Conservation (phyloP, 2,888 invertebrate species). For the Hipparchia semele region DNA sequence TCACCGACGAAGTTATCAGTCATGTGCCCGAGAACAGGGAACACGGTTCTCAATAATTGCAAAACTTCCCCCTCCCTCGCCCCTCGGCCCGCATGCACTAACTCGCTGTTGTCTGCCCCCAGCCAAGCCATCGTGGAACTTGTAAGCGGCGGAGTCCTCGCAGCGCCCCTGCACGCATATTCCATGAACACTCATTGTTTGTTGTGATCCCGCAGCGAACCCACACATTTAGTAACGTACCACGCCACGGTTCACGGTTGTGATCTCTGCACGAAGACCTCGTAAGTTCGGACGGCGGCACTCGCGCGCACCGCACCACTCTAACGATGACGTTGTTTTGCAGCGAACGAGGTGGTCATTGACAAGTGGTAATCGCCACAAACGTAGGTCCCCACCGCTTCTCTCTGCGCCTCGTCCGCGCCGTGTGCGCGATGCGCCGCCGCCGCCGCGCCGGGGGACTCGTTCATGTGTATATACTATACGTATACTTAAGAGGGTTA, state of each 20-base stretch:
- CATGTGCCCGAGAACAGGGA: constrained; percentile 6
- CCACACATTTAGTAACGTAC: constrained; percentile 70
- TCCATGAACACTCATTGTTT: constrained; percentile 82
- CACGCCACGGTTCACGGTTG: constrained; percentile 69
- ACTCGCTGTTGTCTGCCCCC: constrained; percentile 76
- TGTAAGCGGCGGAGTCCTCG: constrained; percentile 73
- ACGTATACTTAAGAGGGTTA: constrained; percentile 82
- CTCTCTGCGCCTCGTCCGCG: constrained; percentile 55
- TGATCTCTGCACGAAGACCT: constrained; percentile 74
- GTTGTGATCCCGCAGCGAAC: constrained; percentile 83
- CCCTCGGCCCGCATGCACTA: constrained; percentile 71
- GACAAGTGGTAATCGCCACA: constrained; percentile 86
- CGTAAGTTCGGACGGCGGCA: constrained; percentile 74
- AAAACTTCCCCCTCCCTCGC: constrained; percentile 49
- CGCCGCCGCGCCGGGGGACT: constrained; percentile 68
- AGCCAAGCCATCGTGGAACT: constrained; percentile 78
- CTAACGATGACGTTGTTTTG: constrained; percentile 75
- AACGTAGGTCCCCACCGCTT: constrained; percentile 78
- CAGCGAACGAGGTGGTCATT: constrained; percentile 88
- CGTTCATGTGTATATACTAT: constrained; percentile 82
- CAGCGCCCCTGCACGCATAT: constrained; percentile 77
- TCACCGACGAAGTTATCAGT: not conserved
- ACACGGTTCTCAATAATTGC: constrained; percentile 46
- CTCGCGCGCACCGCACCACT: constrained; percentile 68
- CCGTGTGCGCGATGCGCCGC: constrained; percentile 52